These are phyloP conservation scores for Leucoraja ocellata DNA, from an alignment of 2,797 vertebrate genomes.

Conservation along the genomic window DNA sequence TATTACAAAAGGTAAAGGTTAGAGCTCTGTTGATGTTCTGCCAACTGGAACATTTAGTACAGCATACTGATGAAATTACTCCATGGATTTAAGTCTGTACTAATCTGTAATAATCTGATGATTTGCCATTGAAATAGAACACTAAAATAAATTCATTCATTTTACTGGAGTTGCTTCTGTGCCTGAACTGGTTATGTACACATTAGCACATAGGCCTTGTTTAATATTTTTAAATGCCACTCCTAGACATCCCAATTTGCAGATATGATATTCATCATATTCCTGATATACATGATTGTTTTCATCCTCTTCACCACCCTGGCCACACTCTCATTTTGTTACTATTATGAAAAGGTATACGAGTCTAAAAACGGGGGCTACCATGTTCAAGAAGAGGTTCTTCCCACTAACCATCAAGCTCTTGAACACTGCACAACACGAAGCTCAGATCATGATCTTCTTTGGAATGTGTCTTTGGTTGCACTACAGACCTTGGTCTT, in stretches of 20 bases:
- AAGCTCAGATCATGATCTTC: too few species aligned
- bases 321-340: too few species aligned
- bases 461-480: too few species aligned
- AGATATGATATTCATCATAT: background rate
- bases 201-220: background rate
- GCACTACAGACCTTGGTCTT: too few species aligned
- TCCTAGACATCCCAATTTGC: background rate
- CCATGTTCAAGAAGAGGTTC: too few species aligned
- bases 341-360: too few species aligned
- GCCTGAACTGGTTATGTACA: background rate
- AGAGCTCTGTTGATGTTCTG: conserved; percentile 21
- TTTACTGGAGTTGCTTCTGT: background rate
- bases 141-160: background rate
- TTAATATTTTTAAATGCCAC: background rate
- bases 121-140: background rate
- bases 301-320: background rate
- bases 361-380: too few species aligned
- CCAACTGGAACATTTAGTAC: conserved; percentile 21
- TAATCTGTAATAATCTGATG: background rate
- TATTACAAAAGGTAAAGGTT: conserved; percentile 18
- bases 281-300: background rate
- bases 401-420: too few species aligned
- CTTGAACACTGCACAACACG: too few species aligned
- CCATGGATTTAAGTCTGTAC: background rate
- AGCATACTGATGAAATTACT: conserved; percentile 1